These are phyloP conservation scores for Spea multiplicata DNA, from an alignment of 2,113 vertebrate genomes.

Conservation along the genomic window DNA sequence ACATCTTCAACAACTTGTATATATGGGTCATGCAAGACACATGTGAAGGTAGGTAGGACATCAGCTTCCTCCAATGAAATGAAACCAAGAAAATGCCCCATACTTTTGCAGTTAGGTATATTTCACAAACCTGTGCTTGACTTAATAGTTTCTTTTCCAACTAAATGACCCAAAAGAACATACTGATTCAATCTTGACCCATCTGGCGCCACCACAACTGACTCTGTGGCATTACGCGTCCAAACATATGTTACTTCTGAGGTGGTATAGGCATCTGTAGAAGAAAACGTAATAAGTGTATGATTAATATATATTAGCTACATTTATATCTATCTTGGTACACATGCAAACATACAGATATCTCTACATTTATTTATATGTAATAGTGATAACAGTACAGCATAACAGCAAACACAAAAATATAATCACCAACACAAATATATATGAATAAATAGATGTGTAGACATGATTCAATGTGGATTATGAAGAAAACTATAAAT, in stretches of 20 bases:
- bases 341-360: neutral
- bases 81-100: neutral
- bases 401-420: too few relatives aligned
- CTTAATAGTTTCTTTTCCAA: slow-evolving; percentile 92
- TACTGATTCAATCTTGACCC: slow-evolving; percentile 96
- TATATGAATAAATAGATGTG: too few relatives aligned
- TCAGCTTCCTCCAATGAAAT: too few relatives aligned
- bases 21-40: too few relatives aligned
- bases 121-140: slow-evolving; percentile 89
- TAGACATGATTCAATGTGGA: too few relatives aligned
- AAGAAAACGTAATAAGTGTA: slow-evolving; percentile 13
- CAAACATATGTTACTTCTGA: slow-evolving; percentile 95
- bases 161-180: slow-evolving; percentile 90
- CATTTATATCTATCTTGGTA: neutral
- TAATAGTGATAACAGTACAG: too few relatives aligned
- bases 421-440: too few relatives aligned
- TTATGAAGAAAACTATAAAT: too few relatives aligned
- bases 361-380: too few relatives aligned
- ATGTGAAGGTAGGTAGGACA: too few relatives aligned
- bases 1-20: too few relatives aligned
- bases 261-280: slow-evolving; percentile 90
- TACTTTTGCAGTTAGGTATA: neutral
- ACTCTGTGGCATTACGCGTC: slow-evolving; percentile 89
- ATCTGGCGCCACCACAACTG: slow-evolving; percentile 92
- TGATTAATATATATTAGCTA: neutral